A percentile compares a stretch with the other conserved stretches of the same genome.
Conservation (phyloP, 2,113 vertebrate genomes). For the Hemibagrus wyckioides region DNA sequence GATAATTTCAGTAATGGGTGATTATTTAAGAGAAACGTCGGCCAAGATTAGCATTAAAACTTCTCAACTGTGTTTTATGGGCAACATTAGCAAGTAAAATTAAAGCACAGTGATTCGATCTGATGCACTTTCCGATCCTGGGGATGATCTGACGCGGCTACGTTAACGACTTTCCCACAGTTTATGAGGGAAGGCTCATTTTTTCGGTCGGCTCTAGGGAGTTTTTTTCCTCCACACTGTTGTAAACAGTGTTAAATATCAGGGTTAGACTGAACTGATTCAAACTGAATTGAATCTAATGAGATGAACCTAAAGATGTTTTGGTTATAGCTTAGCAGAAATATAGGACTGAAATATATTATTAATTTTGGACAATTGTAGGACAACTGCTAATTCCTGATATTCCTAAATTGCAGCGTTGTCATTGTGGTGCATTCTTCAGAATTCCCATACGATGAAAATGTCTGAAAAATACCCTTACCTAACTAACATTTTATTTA, state of each 20-base stretch:
- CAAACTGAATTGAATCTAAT: neutral
- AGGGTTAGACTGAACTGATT: too few relatives aligned
- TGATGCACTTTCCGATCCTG: neutral
- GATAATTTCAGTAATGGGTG: neutral
- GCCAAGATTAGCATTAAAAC: neutral
- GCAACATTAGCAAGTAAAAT: neutral
- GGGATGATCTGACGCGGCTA: neutral
- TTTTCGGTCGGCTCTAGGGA: neutral
- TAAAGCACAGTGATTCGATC: neutral
- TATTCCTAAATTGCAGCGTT: neutral
- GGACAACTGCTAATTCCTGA: neutral
- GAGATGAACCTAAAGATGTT: neutral
- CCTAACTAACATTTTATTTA: too few relatives aligned
- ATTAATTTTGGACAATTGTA: neutral
- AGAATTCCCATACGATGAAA: neutral
- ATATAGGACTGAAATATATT: too few relatives aligned
- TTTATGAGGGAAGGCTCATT: neutral
- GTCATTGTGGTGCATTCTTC: neutral
- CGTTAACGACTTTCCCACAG: neutral
- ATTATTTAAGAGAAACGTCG: neutral
- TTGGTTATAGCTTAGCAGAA: neutral
- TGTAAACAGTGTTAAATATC: neutral
- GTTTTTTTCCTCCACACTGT: neutral
- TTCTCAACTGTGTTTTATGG: neutral
- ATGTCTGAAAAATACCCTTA: neutral